Conservation (phyloP, 2,113 vertebrate species). For the Oenanthe oenanthe region DNA sequence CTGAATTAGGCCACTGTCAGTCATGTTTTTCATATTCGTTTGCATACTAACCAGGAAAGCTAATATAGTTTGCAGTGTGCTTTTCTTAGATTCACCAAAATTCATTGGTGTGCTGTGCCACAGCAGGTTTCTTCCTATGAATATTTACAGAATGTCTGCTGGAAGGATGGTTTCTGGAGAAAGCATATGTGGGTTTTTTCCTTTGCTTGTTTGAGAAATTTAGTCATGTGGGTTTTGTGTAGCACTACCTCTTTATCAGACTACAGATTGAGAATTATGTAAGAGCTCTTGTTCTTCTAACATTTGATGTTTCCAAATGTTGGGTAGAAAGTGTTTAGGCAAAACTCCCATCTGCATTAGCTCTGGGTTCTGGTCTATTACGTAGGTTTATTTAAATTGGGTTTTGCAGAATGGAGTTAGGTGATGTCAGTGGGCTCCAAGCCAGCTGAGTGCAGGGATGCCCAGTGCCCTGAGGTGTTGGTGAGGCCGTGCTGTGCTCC, state of each 20-base stretch:
- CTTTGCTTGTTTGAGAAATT: neutral
- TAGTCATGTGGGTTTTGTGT: neutral
- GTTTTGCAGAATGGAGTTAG: neutral
- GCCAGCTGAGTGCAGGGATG: neutral
- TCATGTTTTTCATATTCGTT: neutral
- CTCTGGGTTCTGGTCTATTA: neutral
- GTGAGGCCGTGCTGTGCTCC: constrained; percentile 14
- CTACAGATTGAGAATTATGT: neutral
- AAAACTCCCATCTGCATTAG: neutral
- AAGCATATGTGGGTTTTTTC: neutral
- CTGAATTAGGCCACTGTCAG: neutral
- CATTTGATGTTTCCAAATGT: neutral
- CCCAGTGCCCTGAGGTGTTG: neutral
- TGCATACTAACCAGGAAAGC: neutral
- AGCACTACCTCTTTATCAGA: neutral
- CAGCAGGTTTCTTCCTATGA: neutral
- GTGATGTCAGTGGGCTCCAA: neutral
- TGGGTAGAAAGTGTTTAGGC: neutral
- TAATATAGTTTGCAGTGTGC: neutral
- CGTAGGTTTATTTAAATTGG: neutral
- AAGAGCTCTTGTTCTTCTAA: neutral
- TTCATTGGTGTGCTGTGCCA: neutral
- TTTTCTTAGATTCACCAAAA: neutral
- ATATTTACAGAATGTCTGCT: neutral
- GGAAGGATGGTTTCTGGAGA: neutral